A percentile compares a stretch with the other conserved stretches of the same genome.
Evolutionary conservation across 2,113 vertebrate species (phyloP).

Genomic region (Pangasianodon gigas): DNA sequence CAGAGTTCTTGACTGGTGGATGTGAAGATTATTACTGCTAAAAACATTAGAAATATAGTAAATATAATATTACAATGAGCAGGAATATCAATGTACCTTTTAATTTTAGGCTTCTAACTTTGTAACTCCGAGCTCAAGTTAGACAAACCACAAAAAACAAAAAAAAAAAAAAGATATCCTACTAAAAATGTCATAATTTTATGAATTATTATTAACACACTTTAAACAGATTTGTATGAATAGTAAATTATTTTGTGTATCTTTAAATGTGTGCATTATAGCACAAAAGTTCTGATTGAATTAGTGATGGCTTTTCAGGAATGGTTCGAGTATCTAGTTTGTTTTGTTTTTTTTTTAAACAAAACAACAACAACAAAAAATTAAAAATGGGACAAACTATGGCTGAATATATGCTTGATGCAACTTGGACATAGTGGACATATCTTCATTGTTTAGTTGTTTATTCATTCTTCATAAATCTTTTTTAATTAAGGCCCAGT

Average conservation of each 20-base stretch:
- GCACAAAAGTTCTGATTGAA: background rate
- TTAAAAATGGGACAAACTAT: too few species aligned
- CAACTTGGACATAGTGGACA: too few species aligned
- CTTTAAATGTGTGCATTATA: background rate
- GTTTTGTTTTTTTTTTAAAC: too few species aligned
- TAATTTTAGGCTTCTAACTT: background rate
- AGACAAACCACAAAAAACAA: background rate
- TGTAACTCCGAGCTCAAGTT: background rate
- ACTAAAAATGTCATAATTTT: background rate
- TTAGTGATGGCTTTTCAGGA: too few species aligned
- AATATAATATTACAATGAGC: background rate
- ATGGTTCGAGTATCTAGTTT: too few species aligned
- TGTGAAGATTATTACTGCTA: background rate
- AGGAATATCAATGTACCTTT: background rate
- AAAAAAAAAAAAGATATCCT: background rate
- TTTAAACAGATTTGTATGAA: background rate
- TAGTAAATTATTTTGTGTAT: background rate
- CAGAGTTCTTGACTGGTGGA: constrained; percentile 3
- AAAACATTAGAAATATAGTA: background rate
- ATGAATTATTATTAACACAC: background rate
- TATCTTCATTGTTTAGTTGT: too few species aligned
- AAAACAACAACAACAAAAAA: too few species aligned
- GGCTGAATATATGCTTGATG: too few species aligned
- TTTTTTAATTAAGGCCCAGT: too few species aligned
- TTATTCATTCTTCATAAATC: too few species aligned